phyloP scores from a whole-genome alignment of 64 coral and sea anemone species.

The Dendrophyllia cribrosa region DNA sequence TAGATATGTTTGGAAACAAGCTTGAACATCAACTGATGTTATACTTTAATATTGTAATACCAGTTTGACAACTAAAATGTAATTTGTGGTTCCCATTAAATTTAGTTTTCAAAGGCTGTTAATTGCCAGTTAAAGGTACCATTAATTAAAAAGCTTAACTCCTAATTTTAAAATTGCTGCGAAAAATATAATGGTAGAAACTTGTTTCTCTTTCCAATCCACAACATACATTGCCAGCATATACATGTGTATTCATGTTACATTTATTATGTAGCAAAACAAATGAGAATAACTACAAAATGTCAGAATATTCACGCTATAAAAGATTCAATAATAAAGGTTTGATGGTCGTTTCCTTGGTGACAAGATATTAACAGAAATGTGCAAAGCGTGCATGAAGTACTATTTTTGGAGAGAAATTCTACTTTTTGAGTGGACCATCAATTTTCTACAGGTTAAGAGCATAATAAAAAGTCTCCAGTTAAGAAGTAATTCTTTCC shows the following conservation, averaged over 20 bases:
- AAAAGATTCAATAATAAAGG: not conserved
- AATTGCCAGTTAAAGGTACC: no score
- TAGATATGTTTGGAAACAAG: no score
- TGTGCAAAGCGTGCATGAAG: not conserved
- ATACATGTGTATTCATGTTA: no score
- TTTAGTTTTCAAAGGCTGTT: no score
- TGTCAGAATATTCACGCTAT: no score
- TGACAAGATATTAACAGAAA: constrained; percentile 26
- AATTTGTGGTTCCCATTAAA: no score
- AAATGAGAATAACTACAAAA: no score
- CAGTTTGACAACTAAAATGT: no score
- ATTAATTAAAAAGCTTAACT: no score
- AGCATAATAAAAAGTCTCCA: not conserved
- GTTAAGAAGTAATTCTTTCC: not conserved
- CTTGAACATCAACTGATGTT: no score
- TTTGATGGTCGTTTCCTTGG: constrained; percentile 10
- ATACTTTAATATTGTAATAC: no score
- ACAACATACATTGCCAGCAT: not conserved
- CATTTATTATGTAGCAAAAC: no score
- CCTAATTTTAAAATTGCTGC: not conserved
- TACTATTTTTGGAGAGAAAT: constrained; percentile 3
- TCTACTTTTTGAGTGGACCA: not conserved
- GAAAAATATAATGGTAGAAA: not conserved
- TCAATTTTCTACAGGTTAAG: constrained; percentile 35
- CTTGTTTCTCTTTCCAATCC: not conserved